These are phyloP conservation scores for Nanorana parkeri DNA, from an alignment of 2,113 vertebrate species.

Conservation along the genomic window DNA sequence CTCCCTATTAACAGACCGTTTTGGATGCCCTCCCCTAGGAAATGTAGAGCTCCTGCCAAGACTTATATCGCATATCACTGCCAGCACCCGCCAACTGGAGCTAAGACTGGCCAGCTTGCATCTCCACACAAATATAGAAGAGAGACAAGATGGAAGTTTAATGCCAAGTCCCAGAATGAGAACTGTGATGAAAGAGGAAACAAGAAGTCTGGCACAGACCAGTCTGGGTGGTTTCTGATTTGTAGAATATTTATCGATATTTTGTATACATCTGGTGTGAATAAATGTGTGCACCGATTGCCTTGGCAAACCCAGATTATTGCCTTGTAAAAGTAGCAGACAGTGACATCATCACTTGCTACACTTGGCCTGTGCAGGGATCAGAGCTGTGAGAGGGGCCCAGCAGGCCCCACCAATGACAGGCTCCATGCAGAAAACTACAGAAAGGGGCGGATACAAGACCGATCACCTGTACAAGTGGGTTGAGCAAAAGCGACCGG, in stretches of 20 bases:
- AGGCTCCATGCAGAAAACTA: no score
- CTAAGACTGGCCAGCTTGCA: constrained; percentile 47
- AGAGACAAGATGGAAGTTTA: constrained; percentile 12
- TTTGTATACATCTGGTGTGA: not conserved
- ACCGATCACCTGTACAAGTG: no score
- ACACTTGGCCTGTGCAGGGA: no score
- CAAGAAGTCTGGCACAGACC: not conserved
- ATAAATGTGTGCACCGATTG: no score
- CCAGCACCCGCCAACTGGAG: constrained; percentile 48
- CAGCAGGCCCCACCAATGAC: no score
- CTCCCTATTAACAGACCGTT: constrained; percentile 39
- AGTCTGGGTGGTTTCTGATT: not conserved
- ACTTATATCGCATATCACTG: constrained; percentile 47
- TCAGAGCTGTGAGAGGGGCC: no score
- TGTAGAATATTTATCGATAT: no score
- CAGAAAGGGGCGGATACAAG: no score
- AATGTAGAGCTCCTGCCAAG: constrained; percentile 52
- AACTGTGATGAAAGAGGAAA: not conserved
- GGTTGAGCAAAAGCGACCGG: no score
- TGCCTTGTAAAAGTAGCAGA: no score
- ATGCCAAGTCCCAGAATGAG: constrained; percentile 11
- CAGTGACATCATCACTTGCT: no score
- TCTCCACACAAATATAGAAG: constrained; percentile 41
- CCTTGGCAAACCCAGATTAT: no score
- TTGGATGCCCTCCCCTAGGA: constrained; percentile 49